A percentile compares a stretch with the other conserved stretches of the same genome.
Evolutionary conservation across 2,797 vertebrate genomes (phyloP).

Genomic region (Etheostoma nigrum): DNA sequence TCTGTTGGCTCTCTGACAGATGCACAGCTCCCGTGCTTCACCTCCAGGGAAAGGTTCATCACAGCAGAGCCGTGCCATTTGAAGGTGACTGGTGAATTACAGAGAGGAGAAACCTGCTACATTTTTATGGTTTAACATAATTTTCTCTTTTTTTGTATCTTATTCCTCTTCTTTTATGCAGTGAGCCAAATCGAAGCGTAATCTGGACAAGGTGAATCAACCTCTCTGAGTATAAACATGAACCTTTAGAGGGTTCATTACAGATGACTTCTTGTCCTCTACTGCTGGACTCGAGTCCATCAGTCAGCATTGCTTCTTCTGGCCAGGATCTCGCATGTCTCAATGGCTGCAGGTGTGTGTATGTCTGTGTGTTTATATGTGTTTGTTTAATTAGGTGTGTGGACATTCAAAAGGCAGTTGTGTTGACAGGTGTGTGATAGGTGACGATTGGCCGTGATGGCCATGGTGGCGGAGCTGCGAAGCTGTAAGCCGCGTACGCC

Average conservation of each 20-base stretch:
- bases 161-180: background rate
- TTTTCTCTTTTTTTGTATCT: constrained; percentile 5
- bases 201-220: background rate
- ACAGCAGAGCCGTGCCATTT: constrained; percentile 16
- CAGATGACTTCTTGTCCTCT: constrained; percentile 1
- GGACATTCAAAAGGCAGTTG: constrained; percentile 77
- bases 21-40: constrained; percentile 16
- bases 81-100: constrained; percentile 37
- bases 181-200: background rate
- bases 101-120: constrained; percentile 14
- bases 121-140: constrained; percentile 11
- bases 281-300: constrained; percentile 21
- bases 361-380: constrained; percentile 61
- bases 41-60: constrained; percentile 24
- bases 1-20: constrained; percentile 18
- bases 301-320: constrained; percentile 8
- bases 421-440: constrained; percentile 77
- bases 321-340: constrained; percentile 4
- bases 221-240: constrained; percentile 10
- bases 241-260: background rate
- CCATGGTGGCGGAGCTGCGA: constrained; percentile 80
- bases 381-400: background rate
- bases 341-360: constrained; percentile 30
- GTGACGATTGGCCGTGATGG: constrained; percentile 68
- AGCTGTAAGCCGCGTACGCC: constrained; percentile 95